These are phyloP conservation scores for Scaptodrosophila latifasciaeformis DNA, from an alignment of 2,888 invertebrate species.

Conservation along the genomic window DNA sequence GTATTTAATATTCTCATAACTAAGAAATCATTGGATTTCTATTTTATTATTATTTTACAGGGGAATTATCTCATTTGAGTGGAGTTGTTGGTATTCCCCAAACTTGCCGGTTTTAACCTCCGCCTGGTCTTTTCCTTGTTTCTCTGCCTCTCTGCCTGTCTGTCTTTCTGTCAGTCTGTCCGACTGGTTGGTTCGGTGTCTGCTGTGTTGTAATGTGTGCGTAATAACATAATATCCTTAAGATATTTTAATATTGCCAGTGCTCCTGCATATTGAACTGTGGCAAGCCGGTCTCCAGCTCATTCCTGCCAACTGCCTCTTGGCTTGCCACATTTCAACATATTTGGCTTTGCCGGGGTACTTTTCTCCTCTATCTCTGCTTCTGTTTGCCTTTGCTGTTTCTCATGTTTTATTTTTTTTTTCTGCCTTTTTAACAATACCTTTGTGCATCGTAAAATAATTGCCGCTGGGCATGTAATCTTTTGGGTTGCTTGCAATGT, in stretches of 20 bases:
- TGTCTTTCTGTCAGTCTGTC: slow-evolving; percentile 4
- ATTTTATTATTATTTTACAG: slow-evolving; percentile 70
- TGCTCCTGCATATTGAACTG: slow-evolving; percentile 62
- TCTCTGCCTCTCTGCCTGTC: slow-evolving; percentile 3
- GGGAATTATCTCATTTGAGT: slow-evolving; percentile 72
- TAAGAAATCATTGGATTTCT: too few relatives aligned
- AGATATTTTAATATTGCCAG: slow-evolving; percentile 70
- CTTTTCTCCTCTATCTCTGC: slow-evolving; percentile 42
- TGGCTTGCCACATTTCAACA: slow-evolving; percentile 60
- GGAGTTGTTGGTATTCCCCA: slow-evolving; percentile 39
- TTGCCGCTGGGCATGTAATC: slow-evolving; percentile 66
- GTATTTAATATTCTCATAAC: too few relatives aligned
- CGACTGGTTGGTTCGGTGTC: slow-evolving; percentile 8
- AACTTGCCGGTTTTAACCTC: too few relatives aligned
- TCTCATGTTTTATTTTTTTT: slow-evolving; percentile 16
- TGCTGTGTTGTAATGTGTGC: slow-evolving; percentile 58
- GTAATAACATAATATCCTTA: slow-evolving; percentile 72
- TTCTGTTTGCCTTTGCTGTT: slow-evolving; percentile 24
- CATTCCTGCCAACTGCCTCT: slow-evolving; percentile 20
- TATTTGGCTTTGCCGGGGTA: slow-evolving; percentile 60
- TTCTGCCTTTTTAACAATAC: slow-evolving; percentile 68
- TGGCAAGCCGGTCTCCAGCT: slow-evolving; percentile 40
- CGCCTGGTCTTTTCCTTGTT: neutral
- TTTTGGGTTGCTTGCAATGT: slow-evolving; percentile 58
- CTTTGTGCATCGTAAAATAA: slow-evolving; percentile 74